These are phyloP conservation scores for Himantopus leucocephalus DNA, from an alignment of 2,113 vertebrate genomes.

Conservation along the genomic window DNA sequence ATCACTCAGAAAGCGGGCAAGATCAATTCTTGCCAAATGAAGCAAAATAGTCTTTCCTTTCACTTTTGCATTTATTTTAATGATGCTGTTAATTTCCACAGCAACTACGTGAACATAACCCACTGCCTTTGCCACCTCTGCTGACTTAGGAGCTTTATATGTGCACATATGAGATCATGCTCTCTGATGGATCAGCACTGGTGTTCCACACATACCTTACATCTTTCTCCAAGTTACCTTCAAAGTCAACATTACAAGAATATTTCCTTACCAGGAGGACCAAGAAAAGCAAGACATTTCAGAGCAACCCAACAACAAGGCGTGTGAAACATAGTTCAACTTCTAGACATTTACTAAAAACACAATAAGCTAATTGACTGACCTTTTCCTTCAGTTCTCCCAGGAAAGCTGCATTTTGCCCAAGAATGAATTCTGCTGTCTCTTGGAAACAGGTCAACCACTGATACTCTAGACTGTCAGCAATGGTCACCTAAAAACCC, in stretches of 20 bases:
- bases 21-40: neutral
- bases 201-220: neutral
- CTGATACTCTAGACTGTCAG: slow-evolving; percentile 92
- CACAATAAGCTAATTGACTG: slow-evolving; percentile 20
- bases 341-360: neutral
- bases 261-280: neutral
- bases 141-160: neutral
- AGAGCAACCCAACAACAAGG: neutral
- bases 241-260: neutral
- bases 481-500: slow-evolving; percentile 84
- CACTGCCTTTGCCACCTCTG: neutral
- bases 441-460: slow-evolving; percentile 99
- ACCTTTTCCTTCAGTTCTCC: slow-evolving; percentile 95
- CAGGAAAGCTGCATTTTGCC: slow-evolving; percentile 87
- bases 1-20: neutral
- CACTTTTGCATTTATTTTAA: neutral
- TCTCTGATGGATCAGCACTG: neutral
- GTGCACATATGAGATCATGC: neutral
- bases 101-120: neutral
- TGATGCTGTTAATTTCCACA: neutral
- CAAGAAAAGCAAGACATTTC: neutral
- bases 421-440: slow-evolving; percentile 89
- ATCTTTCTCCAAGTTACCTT: neutral
- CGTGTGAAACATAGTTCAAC: neutral
- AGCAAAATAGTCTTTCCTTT: neutral